Percentiles rank a stretch among this genome's conserved stretches.
Conservation (phyloP, 2,888 invertebrate genomes). For the Pteria penguin region DNA sequence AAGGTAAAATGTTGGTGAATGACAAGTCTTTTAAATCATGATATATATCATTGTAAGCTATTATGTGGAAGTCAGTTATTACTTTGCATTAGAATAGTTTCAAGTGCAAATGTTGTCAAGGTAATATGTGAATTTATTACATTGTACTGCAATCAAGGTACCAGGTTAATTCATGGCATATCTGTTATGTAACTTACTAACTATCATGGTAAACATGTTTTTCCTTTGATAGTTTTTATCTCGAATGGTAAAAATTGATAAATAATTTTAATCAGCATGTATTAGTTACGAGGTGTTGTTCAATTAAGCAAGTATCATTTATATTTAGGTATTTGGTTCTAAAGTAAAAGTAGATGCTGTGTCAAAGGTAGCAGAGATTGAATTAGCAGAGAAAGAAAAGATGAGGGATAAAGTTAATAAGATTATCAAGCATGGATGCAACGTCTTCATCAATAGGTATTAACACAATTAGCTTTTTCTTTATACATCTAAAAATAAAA, state of each 20-base stretch:
- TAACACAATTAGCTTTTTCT: too few species aligned
- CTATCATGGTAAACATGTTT: too few species aligned
- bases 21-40: too few species aligned
- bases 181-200: too few species aligned
- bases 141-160: too few species aligned
- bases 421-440: constrained; percentile 95
- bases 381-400: constrained; percentile 98
- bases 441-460: constrained; percentile 98
- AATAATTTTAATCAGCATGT: not conserved
- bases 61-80: not conserved
- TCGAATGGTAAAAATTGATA: not conserved
- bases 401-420: constrained; percentile 99
- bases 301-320: not conserved
- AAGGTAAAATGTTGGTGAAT: constrained; percentile 82
- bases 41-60: too few species aligned
- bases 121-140: too few species aligned
- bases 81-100: too few species aligned
- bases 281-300: not conserved
- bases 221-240: too few species aligned
- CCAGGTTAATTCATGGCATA: too few species aligned
- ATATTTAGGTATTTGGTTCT: constrained; percentile 90
- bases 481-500: too few species aligned
- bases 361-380: constrained; percentile 95
- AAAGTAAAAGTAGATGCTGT: constrained; percentile 85
- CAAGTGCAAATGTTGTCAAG: too few species aligned